Evolutionary conservation across 2,797 vertebrate genomes (phyloP), one percentile per base, ranked within the genome.

Genomic region (Vultur gryphus): DNA sequence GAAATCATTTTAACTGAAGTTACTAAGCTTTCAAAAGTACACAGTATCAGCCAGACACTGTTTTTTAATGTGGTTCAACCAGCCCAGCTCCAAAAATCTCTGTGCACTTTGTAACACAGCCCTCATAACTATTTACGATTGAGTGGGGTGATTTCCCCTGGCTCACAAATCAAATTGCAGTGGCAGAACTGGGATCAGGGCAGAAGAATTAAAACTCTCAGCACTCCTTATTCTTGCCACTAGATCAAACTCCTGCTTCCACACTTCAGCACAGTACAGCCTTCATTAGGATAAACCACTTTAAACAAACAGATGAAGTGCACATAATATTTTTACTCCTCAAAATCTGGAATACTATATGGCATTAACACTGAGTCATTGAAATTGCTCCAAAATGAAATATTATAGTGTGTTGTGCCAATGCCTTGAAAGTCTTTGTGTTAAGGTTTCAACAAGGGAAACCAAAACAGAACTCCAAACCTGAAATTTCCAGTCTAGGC

Each of bases 231-330:
- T 79, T 80, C 55, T 81, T 82, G 48, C 83, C 52, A 76, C 69
- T 90, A 93, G 89, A 94, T 96, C 84, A 95, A 91, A 81, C 26
- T 80, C 43, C 9, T 44, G 57, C 79, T 58, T 80, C 69, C n/a
- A 92, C 46, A 58, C 62, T 83, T 91, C 91, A 94, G 70, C 66
- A 77, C 94, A 97, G 91, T 93, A 89, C 91, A 96, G 95, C 86
- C 93, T 97, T 97, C 97, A 97, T 98, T 98, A 98, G 96, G 94
- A 95, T 67, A 96, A 91, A 95, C 1, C 94, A 95, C 96, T 97
- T 97, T 96, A 97, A 98, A 98, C 97, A 98, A 97, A 98, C 98
- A 98, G 98, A 98, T 97, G 97, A 98, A 97, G 90, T 94, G 91
- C 97, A 97, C 96, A 97, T 96, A 98, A 98, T 98, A 98, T 98